Percentiles rank a stretch among this genome's conserved stretches.
Conservation (phyloP, 2,888 invertebrate genomes). For the Yponomeuta evonymella region DNA sequence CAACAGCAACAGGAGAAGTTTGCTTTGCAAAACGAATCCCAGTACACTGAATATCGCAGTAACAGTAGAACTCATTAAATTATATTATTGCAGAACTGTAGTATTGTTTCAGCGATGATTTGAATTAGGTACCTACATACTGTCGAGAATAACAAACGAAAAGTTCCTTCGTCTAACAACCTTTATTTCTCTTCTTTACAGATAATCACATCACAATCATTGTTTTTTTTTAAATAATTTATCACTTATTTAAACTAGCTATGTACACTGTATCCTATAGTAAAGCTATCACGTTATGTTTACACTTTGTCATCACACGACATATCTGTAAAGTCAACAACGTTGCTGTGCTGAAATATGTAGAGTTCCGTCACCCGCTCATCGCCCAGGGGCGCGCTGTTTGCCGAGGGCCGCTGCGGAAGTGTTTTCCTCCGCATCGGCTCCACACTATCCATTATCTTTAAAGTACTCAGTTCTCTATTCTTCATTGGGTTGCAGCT, state of each 20-base stretch:
- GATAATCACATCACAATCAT: slow-evolving; percentile 1
- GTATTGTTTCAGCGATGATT: too few species aligned
- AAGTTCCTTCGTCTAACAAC: not conserved
- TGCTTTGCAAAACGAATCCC: too few species aligned
- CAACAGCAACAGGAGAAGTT: too few species aligned
- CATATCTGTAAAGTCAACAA: slow-evolving; percentile 66
- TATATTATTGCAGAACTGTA: too few species aligned
- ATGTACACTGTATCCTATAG: slow-evolving; percentile 20
- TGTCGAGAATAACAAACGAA: not conserved
- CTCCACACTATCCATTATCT: slow-evolving; percentile 31
- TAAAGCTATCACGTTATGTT: slow-evolving; percentile 24
- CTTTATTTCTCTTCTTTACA: slow-evolving; percentile 2
- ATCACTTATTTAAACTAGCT: not conserved
- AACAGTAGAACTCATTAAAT: too few species aligned
- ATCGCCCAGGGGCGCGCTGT: slow-evolving; percentile 50
- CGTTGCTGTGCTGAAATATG: slow-evolving; percentile 66
- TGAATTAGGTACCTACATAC: not conserved
- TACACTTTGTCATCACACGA: slow-evolving; percentile 65
- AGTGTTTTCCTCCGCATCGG: slow-evolving; percentile 30
- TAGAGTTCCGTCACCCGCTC: slow-evolving; percentile 65
- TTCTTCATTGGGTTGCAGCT: slow-evolving; percentile 41
- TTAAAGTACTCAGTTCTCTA: slow-evolving; percentile 36
- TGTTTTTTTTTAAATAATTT: not conserved
- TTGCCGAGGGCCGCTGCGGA: slow-evolving; percentile 24
- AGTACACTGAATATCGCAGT: too few species aligned